Percentiles rank a stretch among this genome's conserved stretches.
Conservation (phyloP, 2,888 invertebrate genomes). For the Hipparchia sbordonii region DNA sequence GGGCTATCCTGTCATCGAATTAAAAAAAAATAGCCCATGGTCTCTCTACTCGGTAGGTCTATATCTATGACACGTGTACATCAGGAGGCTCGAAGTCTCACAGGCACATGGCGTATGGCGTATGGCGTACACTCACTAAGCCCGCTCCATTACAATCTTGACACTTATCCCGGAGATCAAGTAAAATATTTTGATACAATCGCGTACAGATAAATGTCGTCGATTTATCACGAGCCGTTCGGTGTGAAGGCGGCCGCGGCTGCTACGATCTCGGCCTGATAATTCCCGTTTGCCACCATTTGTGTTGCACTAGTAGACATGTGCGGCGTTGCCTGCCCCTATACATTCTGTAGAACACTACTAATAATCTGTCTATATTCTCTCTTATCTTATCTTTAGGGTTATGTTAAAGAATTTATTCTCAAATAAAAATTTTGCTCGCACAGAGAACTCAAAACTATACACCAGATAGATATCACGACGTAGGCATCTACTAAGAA, state of each 20-base stretch:
- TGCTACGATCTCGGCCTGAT: conserved; percentile 58
- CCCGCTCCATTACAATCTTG: conserved; percentile 64
- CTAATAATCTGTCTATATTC: too few species aligned
- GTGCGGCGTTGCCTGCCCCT: neutral
- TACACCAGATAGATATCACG: too few species aligned
- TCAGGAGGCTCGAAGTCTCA: conserved; percentile 45
- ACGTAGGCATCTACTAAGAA: too few species aligned
- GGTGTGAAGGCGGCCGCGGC: conserved; percentile 52
- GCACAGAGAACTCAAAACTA: too few species aligned
- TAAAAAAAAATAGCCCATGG: too few species aligned
- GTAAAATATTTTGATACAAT: conserved; percentile 82
- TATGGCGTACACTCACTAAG: conserved; percentile 48
- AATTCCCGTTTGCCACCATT: conserved; percentile 67
- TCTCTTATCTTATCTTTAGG: too few species aligned
- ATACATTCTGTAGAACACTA: neutral
- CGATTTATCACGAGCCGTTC: conserved; percentile 71
- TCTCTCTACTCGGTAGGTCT: neutral
- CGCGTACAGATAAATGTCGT: conserved; percentile 73
- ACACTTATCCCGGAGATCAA: conserved; percentile 73
- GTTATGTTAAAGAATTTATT: too few species aligned
- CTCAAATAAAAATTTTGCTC: too few species aligned
- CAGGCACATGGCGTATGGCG: conserved; percentile 40
- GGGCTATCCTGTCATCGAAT: too few species aligned
- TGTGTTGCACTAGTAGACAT: conserved; percentile 51
- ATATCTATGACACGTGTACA: conserved; percentile 36